Conservation (phyloP, 1,140 invertebrate genomes). For the Trachymyrmex septentrionalis region DNA sequence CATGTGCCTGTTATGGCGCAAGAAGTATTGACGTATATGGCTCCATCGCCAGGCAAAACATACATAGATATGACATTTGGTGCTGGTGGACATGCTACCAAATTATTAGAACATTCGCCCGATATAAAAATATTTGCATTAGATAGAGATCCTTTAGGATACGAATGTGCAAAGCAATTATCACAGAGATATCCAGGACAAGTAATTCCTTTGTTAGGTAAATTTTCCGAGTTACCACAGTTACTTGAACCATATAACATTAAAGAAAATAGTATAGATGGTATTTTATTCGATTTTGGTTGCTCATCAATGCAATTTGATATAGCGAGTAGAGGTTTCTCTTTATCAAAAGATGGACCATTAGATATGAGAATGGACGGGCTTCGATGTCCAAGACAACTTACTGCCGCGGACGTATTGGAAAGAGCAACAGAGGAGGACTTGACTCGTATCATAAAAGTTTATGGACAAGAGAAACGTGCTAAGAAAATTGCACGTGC, state of each 20-base stretch:
- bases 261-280: constrained; percentile 91
- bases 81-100: constrained; percentile 94
- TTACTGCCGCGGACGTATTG: constrained; percentile 95
- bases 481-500: constrained; percentile 95
- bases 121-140: constrained; percentile 91
- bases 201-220: constrained; percentile 93
- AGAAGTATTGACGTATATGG: constrained; percentile 90
- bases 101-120: constrained; percentile 87
- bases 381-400: constrained; percentile 89
- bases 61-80: constrained; percentile 98
- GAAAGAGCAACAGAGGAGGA: constrained; percentile 92
- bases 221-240: constrained; percentile 94
- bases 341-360: constrained; percentile 93
- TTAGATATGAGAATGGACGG: constrained; percentile 99
- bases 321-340: constrained; percentile 93
- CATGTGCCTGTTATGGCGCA: constrained; percentile 92
- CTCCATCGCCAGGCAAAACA: constrained; percentile 88
- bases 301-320: constrained; percentile 98
- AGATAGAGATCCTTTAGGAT: constrained; percentile 95
- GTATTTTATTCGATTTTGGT: constrained; percentile 97
- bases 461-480: constrained; percentile 96
- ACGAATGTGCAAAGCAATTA: constrained; percentile 89
- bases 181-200: constrained; percentile 89
- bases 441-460: constrained; percentile 93
- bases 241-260: constrained; percentile 89